Conservation (phyloP, 2,888 invertebrate species). For the Spodoptera littoralis region DNA sequence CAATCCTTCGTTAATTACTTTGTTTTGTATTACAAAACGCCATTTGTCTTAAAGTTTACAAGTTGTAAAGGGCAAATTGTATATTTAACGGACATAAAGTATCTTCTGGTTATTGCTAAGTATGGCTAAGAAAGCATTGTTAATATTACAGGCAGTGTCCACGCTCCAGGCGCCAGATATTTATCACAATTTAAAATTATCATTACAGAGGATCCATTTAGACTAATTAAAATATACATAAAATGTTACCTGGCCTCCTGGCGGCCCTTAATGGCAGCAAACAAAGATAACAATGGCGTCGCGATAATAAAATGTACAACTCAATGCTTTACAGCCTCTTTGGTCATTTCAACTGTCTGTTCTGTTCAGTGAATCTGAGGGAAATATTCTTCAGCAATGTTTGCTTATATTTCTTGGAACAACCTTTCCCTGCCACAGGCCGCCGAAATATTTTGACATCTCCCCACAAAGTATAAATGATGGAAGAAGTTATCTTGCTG, state of each 20-base stretch:
- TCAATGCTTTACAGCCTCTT: conserved; percentile 1
- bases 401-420: no score
- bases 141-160: no score
- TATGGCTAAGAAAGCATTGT: background rate
- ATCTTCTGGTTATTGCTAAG: conserved; percentile 2
- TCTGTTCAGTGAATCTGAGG: no score
- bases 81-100: background rate
- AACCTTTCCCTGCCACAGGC: no score
- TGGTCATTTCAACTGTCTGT: background rate
- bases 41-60: background rate
- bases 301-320: conserved; percentile 1
- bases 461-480: no score
- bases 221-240: conserved; percentile 46
- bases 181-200: conserved; percentile 43
- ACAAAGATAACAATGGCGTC: conserved; percentile 21
- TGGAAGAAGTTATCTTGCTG: no score
- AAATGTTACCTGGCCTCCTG: conserved; percentile 26
- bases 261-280: conserved; percentile 26
- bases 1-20: no score
- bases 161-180: conserved; percentile 14
- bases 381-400: no score
- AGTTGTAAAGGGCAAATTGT: background rate
- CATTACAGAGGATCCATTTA: conserved; percentile 34
- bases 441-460: no score
- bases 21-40: background rate